phyloP scores from a whole-genome alignment of 2,113 vertebrate species.

The Cyprinodon tularosa region DNA sequence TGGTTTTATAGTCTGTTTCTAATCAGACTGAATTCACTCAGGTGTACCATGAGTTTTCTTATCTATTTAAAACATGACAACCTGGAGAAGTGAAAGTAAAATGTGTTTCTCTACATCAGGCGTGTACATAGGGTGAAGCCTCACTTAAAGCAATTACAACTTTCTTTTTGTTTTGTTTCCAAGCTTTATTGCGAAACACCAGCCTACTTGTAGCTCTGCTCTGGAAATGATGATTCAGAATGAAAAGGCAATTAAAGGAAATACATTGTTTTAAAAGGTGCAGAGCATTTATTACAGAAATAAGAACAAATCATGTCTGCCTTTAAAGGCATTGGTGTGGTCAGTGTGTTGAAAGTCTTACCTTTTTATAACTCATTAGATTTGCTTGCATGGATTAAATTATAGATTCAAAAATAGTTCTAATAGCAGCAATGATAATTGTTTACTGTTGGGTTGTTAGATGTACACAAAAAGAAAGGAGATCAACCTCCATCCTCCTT shows the following conservation, averaged over 20 bases:
- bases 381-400: background rate
- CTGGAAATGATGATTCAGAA: background rate
- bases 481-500: background rate
- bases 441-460: background rate
- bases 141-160: background rate
- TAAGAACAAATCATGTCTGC: background rate
- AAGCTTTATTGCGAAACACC: background rate
- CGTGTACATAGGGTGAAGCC: no score
- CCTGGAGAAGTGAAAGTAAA: slow-evolving; percentile 7
- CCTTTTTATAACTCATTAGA: background rate
- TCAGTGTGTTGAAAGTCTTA: no score
- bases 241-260: no score
- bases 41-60: background rate
- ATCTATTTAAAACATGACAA: background rate
- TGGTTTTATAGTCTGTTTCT: no score
- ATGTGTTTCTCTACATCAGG: background rate
- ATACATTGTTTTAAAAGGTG: background rate
- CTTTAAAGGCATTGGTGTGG: background rate
- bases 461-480: background rate
- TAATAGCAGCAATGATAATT: background rate
- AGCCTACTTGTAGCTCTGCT: background rate
- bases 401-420: background rate
- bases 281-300: background rate
- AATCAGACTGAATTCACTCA: background rate
- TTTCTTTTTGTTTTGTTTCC: slow-evolving; percentile 7